Conservation (phyloP, 2,797 vertebrate species). For the Columba guinea region DNA sequence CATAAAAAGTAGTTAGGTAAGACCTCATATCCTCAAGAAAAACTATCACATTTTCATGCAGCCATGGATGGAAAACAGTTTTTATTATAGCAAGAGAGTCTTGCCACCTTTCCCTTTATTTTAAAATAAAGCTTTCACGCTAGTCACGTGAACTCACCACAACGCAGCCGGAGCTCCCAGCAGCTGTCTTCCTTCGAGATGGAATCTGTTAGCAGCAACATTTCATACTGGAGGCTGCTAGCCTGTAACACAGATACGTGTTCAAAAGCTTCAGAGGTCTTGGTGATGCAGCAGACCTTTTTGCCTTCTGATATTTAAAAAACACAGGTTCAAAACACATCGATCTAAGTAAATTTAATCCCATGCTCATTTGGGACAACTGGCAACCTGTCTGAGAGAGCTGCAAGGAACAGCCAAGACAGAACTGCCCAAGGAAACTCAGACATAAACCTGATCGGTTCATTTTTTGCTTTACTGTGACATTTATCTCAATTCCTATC, state of each 20-base stretch:
- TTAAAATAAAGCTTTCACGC: not conserved
- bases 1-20: not conserved
- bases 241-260: slow-evolving; percentile 77
- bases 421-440: not conserved
- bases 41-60: not conserved
- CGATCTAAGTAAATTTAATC: not conserved
- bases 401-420: not conserved
- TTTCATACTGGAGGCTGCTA: slow-evolving; percentile 97
- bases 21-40: not conserved
- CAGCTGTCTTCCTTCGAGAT: slow-evolving; percentile 98
- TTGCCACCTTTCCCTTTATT: not conserved
- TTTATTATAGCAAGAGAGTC: not conserved
- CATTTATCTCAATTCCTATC: not conserved
- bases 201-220: slow-evolving; percentile 96
- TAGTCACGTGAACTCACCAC: slow-evolving; percentile 79
- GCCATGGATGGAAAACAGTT: not conserved
- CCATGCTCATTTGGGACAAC: not conserved
- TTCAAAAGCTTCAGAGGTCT: not conserved
- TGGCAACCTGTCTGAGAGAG: not conserved
- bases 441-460: not conserved
- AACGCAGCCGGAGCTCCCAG: slow-evolving; percentile 96
- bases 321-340: not conserved
- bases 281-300: not conserved
- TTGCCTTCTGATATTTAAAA: not conserved
- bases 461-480: not conserved